Base-by-base conservation (phyloP, 2,888 invertebrate species). In the Lydus trimaculatus region DNA sequence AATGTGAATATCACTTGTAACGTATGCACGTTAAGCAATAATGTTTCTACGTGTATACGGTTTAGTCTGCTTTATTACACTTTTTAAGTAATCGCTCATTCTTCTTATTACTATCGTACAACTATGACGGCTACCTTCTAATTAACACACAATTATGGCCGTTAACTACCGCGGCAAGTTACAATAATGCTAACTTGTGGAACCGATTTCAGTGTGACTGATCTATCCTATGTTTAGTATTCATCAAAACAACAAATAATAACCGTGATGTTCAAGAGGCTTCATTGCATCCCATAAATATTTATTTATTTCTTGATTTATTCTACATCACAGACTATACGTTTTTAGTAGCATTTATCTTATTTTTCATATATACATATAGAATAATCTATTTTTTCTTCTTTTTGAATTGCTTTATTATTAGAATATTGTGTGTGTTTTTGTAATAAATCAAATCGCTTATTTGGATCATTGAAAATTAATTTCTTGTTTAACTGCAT, bases 401-500 rank as follows among this genome's bases (percentile, higher is more conserved):
- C 9, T 4, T 17, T 48, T 11, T 1, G 23, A 48, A 48, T 20
- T 48, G 11, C 6, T 23, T 48, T 23, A 20, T 56, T 25, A 15
- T 25, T 56, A 13, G 15, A 25, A 25, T 56, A 56, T 25, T n/a
- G 48, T 13, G 13, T 20, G 20, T 20, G 20, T 56, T 56, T 4
- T 20, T 25, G 25, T 56, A 15, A 56, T 56, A 56, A 56, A 56
- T 56, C 56, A 56, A 28, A 56, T 23, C 52, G 52, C 5, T 48
- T 20, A 52, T 52, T 56, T 56, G 25, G 13, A 8, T 28, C 15
- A 56, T 56, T 13, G 25, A 28, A 56, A 56, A 56, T 56, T 28
- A 56, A 56, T 56, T 56, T 56, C 56, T 56, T 28, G 56, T 56
- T 56, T n/a, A 56, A 56, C 25, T 15, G 31, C 23, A 60, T 60